A percentile compares a stretch with the other conserved stretches of the same genome.
Conservation (phyloP, 2,797 vertebrate genomes). For the Sardinella longiceps region DNA sequence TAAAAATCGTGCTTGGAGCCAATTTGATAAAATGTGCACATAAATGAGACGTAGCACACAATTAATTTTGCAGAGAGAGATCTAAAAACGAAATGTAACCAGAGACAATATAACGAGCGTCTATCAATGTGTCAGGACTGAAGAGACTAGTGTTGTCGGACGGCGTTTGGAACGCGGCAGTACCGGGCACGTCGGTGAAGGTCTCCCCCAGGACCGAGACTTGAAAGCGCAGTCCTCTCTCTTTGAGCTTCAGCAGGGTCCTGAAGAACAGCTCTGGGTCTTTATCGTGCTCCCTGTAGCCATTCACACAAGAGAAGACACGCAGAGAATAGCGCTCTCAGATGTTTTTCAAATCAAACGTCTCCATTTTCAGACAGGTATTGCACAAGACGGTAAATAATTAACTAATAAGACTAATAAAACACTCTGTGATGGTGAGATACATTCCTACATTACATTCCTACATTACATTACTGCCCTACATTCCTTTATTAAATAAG, state of each 20-base stretch:
- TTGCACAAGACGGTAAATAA: constrained; percentile 68
- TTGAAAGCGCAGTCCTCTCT: constrained; percentile 78
- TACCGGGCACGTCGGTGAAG: constrained; percentile 94
- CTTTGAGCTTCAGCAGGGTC: constrained; percentile 85
- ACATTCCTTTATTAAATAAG: not conserved
- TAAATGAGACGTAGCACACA: constrained; percentile 3
- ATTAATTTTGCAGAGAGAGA: constrained; percentile 6
- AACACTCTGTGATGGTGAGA: not conserved
- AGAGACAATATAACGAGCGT: constrained; percentile 14
- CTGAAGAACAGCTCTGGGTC: constrained; percentile 91
- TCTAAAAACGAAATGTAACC: not conserved
- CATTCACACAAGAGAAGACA: constrained; percentile 41
- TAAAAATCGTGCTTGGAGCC: not conserved
- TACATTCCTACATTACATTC: not conserved
- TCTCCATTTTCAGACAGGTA: constrained; percentile 40
- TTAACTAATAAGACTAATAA: not conserved
- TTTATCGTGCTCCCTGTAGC: constrained; percentile 94
- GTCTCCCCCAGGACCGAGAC: constrained; percentile 92
- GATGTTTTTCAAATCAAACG: constrained; percentile 15
- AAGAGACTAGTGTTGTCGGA: no score
- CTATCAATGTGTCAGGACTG: not conserved
- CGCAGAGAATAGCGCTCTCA: not conserved
- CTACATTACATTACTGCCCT: not conserved
- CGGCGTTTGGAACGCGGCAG: not conserved
- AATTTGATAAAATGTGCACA: constrained; percentile 20